Evolutionary conservation across 2,113 vertebrate species (phyloP).

Genomic region (Rhinoderma darwinii): DNA sequence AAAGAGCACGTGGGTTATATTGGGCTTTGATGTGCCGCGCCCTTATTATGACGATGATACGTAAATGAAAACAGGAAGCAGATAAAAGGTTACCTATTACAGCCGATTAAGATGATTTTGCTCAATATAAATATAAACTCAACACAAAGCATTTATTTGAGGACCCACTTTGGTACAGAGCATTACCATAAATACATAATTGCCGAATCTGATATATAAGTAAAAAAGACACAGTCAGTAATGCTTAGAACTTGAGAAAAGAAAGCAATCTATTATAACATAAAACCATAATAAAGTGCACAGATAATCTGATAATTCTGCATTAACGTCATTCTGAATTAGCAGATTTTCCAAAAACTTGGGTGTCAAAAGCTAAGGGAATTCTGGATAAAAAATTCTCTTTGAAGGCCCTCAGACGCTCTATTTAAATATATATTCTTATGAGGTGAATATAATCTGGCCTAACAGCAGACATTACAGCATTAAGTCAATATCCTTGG

Average conservation of each 20-base stretch:
- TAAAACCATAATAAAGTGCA: not conserved
- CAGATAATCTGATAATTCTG: not conserved
- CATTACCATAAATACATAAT: conserved; percentile 28
- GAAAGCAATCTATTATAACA: not conserved
- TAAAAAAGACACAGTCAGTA: not conserved
- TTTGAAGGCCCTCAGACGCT: too few species aligned
- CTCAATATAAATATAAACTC: conserved; percentile 15
- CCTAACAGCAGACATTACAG: too few species aligned
- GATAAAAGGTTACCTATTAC: conserved; percentile 40
- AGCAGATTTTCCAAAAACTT: not conserved
- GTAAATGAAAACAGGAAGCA: conserved; percentile 28
- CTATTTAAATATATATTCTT: too few species aligned
- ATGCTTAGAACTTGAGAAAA: not conserved
- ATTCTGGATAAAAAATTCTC: not conserved
- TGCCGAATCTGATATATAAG: not conserved
- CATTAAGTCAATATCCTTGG: too few species aligned
- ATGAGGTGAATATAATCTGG: too few species aligned
- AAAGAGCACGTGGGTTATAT: conserved; percentile 23
- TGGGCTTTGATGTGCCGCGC: conserved; percentile 18
- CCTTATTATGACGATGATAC: not conserved
- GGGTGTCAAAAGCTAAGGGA: not conserved
- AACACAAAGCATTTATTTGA: too few species aligned
- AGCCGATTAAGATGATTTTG: conserved; percentile 22
- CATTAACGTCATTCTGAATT: not conserved
- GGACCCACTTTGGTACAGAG: not conserved